phyloP scores from a whole-genome alignment of 1,140 invertebrate species.

The Anagrus nilaparvatae region DNA sequence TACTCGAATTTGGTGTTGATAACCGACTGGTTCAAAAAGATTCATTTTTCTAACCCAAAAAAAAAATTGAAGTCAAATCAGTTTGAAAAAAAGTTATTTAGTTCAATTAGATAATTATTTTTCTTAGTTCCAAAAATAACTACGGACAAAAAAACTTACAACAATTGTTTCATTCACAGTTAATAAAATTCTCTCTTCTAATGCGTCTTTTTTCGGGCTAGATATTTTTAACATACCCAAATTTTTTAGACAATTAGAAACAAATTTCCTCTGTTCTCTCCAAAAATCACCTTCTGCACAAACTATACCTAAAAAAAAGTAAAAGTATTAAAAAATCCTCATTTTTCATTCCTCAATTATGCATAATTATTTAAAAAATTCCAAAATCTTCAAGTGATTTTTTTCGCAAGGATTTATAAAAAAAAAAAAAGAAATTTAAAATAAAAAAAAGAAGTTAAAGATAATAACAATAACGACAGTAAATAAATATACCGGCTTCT shows the following conservation, averaged over 20 bases:
- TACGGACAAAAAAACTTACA: conserved; percentile 34
- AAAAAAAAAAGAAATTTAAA: conserved; percentile 17
- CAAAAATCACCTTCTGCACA: conserved; percentile 71
- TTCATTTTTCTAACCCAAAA: no score
- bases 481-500: neutral
- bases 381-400: no score
- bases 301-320: no score
- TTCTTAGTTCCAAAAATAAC: no score
- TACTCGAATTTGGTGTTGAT: no score
- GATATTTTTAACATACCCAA: conserved; percentile 62
- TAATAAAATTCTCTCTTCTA: conserved; percentile 57
- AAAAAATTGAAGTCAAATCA: no score
- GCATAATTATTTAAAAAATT: no score
- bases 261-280: conserved; percentile 72
- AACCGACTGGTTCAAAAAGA: no score
- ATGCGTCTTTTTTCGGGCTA: conserved; percentile 45
- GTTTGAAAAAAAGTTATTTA: no score
- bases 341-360: no score
- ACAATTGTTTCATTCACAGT: conserved; percentile 51
- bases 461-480: conserved; percentile 22
- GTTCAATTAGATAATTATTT: no score
- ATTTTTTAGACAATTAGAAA: conserved; percentile 57
- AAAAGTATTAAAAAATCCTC: no score
- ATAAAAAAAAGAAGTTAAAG: conserved; percentile 21
- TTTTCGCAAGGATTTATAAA: conserved; percentile 10